These are phyloP conservation scores for Halictus ligatus DNA, from an alignment of 2,888 invertebrate genomes.

Conservation along the genomic window DNA sequence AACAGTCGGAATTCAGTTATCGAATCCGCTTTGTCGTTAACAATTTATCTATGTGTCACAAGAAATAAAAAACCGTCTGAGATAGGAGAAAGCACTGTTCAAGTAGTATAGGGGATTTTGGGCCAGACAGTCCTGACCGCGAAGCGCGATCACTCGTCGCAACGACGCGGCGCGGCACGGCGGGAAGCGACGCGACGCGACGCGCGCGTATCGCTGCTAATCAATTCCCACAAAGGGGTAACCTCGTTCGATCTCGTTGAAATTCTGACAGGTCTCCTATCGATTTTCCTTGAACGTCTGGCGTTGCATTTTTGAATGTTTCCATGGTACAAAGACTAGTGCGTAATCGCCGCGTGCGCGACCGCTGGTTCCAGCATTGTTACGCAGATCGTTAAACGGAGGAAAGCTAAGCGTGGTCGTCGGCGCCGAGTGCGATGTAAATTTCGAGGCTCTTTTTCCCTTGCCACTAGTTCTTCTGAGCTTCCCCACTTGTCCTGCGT, in stretches of 20 bases:
- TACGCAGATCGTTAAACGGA: conserved; percentile 41
- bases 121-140: neutral
- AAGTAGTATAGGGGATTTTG: neutral
- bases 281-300: conserved; percentile 17
- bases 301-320: conserved; percentile 35
- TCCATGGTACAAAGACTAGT: neutral
- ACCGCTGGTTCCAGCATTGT: conserved; percentile 26
- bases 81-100: neutral
- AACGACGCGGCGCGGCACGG: too few species aligned
- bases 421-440: conserved; percentile 12
- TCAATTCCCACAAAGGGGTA: neutral
- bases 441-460: conserved; percentile 11
- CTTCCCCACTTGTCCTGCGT: neutral
- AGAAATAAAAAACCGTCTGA: neutral
- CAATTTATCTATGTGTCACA: too few species aligned
- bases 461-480: neutral
- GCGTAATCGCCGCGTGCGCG: conserved; percentile 20
- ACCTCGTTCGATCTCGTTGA: neutral
- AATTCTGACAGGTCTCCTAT: conserved; percentile 25
- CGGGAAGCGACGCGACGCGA: neutral
- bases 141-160: neutral
- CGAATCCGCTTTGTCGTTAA: neutral
- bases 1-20: neutral
- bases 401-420: conserved; percentile 24
- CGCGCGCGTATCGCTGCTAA: conserved; percentile 1